These are phyloP conservation scores for Drosophila persimilis DNA, from an alignment of 1,140 invertebrate species.

Conservation along the genomic window DNA sequence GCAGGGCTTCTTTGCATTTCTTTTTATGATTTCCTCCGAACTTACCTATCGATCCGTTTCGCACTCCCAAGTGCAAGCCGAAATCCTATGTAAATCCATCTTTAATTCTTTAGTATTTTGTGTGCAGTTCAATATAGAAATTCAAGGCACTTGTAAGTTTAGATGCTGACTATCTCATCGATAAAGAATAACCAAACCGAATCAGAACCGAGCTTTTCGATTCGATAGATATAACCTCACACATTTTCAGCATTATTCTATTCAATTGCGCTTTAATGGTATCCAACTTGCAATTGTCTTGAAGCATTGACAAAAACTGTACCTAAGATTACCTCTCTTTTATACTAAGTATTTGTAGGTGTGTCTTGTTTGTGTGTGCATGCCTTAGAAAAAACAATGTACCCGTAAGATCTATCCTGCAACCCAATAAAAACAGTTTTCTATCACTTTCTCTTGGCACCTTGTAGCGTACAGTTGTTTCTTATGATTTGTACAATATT, in stretches of 20 bases:
- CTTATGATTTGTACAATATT: conserved; percentile 8
- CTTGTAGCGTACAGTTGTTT: neutral
- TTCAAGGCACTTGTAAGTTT: too few relatives aligned
- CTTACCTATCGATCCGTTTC: neutral
- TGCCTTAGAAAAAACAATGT: conserved; percentile 25
- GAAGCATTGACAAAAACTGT: conserved; percentile 9
- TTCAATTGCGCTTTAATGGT: too few relatives aligned
- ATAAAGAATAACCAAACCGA: too few relatives aligned
- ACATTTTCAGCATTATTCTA: too few relatives aligned
- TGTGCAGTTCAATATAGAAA: too few relatives aligned
- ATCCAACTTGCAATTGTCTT: neutral
- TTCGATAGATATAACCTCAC: too few relatives aligned
- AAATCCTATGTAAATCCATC: too few relatives aligned
- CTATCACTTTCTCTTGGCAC: too few relatives aligned
- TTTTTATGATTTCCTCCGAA: neutral
- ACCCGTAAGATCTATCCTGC: neutral
- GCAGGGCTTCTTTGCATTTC: conserved; percentile 2
- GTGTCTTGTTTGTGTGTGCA: conserved; percentile 45
- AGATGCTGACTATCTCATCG: too few relatives aligned
- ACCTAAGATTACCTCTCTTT: conserved; percentile 2
- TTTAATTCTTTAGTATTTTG: too few relatives aligned
- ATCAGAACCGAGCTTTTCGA: too few relatives aligned
- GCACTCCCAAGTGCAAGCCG: neutral
- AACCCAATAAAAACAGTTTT: too few relatives aligned
- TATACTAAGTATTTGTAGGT: conserved; percentile 28